A percentile compares a stretch with the other conserved stretches of the same genome.
Evolutionary conservation across 2,888 invertebrate species (phyloP).

Genomic region (Oxyteleia sp.): DNA sequence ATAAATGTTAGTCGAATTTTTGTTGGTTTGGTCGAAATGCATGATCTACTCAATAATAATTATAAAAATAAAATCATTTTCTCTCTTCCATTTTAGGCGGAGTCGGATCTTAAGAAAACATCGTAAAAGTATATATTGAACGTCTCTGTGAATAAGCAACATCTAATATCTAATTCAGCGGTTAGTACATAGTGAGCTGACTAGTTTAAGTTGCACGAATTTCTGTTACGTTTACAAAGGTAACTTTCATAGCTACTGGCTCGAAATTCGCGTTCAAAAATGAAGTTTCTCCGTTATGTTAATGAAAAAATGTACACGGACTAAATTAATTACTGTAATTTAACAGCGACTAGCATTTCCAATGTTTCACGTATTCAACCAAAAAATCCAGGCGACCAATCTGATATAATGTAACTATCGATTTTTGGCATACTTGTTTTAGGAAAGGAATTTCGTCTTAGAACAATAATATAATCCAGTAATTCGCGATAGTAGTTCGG

Average conservation of each 20-base stretch:
- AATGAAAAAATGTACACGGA: too few relatives aligned
- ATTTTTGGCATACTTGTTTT: constrained; percentile 27
- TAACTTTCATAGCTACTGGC: too few relatives aligned
- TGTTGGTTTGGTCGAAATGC: constrained; percentile 5
- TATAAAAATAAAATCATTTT: constrained; percentile 4
- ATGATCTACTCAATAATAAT: constrained; percentile 3
- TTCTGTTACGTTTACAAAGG: not conserved
- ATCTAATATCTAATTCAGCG: constrained; percentile 29
- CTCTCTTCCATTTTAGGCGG: not conserved
- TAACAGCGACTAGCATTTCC: too few relatives aligned
- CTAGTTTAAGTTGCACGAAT: constrained; percentile 16
- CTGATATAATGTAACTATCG: constrained; percentile 43
- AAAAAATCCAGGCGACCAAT: too few relatives aligned
- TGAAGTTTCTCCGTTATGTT: too few relatives aligned
- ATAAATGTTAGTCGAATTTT: not conserved
- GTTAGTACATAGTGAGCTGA: constrained; percentile 12
- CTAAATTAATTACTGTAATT: too few relatives aligned
- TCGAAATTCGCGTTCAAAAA: too few relatives aligned
- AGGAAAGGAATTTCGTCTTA: constrained; percentile 35
- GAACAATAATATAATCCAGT: constrained; percentile 79
- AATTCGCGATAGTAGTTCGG: constrained; percentile 85
- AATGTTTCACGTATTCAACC: too few relatives aligned
- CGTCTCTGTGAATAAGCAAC: constrained; percentile 37
- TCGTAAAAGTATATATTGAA: constrained; percentile 27
- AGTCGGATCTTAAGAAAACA: constrained; percentile 19